phyloP scores from a whole-genome alignment of 2,888 invertebrate species.

The Drosophila merina region DNA sequence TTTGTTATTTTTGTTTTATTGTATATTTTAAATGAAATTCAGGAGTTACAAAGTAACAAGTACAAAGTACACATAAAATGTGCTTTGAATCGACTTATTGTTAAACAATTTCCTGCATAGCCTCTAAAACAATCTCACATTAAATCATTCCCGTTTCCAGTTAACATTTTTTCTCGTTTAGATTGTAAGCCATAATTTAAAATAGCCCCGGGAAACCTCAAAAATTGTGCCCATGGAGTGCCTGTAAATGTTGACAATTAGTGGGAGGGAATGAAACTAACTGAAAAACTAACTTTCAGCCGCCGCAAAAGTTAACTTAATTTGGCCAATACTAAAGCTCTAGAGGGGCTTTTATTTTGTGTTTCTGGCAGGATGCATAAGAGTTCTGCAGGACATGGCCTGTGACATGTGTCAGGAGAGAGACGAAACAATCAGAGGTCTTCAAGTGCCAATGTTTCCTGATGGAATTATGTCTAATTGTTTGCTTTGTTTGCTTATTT shows the following conservation, averaged over 20 bases:
- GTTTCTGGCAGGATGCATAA: neutral
- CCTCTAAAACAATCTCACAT: too few species aligned
- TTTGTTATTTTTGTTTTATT: too few species aligned
- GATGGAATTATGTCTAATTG: slow-evolving; percentile 9
- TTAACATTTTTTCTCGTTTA: neutral
- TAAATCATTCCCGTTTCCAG: too few species aligned
- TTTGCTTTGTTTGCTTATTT: slow-evolving; percentile 10
- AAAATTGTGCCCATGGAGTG: neutral
- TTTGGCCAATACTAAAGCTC: slow-evolving; percentile 15
- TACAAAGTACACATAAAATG: too few species aligned
- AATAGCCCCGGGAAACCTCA: neutral
- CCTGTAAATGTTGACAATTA: neutral
- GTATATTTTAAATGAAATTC: too few species aligned
- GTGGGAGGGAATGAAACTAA: neutral
- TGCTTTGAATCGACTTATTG: too few species aligned
- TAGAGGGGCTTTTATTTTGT: slow-evolving; percentile 12
- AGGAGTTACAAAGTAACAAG: too few species aligned
- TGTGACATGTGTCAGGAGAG: slow-evolving; percentile 7
- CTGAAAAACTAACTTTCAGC: slow-evolving; percentile 11
- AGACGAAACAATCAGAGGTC: neutral
- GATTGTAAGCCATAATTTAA: neutral
- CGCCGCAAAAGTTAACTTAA: slow-evolving; percentile 22
- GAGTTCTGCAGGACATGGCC: slow-evolving; percentile 2
- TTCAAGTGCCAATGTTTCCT: slow-evolving; percentile 5
- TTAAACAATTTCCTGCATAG: neutral